These are phyloP conservation scores for Epistrophe grossulariae DNA, from an alignment of 2,888 invertebrate species.

Conservation along the genomic window DNA sequence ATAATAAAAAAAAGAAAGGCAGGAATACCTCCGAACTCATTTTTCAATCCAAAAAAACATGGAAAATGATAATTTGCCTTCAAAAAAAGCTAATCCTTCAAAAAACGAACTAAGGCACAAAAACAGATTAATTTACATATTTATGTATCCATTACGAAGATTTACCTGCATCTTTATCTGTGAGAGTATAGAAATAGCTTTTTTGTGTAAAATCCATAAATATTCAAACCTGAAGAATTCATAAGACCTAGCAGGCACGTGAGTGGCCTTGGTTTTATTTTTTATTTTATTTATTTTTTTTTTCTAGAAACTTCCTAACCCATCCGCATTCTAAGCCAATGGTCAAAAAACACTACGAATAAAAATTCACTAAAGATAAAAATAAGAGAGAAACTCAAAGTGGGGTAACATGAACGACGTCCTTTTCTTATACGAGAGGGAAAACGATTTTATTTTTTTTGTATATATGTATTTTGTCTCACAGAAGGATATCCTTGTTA, in stretches of 20 bases:
- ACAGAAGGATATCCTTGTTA: slow-evolving; percentile 35
- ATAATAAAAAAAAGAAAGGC: background rate
- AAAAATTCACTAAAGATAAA: slow-evolving; percentile 23
- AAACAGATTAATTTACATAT: slow-evolving; percentile 71
- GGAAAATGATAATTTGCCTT: slow-evolving; percentile 21
- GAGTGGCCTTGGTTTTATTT: slow-evolving; percentile 20
- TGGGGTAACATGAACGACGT: background rate
- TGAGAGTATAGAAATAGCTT: slow-evolving; percentile 43
- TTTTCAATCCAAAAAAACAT: slow-evolving; percentile 20
- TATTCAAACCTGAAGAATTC: slow-evolving; percentile 69
- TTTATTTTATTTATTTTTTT: background rate
- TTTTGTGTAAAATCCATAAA: slow-evolving; percentile 55
- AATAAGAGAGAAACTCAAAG: background rate
- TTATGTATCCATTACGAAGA: slow-evolving; percentile 67
- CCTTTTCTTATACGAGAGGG: background rate
- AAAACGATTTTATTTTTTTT: slow-evolving; percentile 11
- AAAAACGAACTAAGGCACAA: slow-evolving; percentile 53
- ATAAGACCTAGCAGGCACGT: slow-evolving; percentile 55
- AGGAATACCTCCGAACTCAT: background rate
- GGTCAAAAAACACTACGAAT: slow-evolving; percentile 27
- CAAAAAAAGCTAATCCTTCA: slow-evolving; percentile 27
- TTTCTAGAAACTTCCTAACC: background rate
- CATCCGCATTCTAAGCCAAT: background rate
- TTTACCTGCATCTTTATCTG: slow-evolving; percentile 68
- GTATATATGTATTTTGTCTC: background rate